Evolutionary conservation across 1,140 invertebrate genomes (phyloP).

Genomic region (Armadillidium nasatum): DNA sequence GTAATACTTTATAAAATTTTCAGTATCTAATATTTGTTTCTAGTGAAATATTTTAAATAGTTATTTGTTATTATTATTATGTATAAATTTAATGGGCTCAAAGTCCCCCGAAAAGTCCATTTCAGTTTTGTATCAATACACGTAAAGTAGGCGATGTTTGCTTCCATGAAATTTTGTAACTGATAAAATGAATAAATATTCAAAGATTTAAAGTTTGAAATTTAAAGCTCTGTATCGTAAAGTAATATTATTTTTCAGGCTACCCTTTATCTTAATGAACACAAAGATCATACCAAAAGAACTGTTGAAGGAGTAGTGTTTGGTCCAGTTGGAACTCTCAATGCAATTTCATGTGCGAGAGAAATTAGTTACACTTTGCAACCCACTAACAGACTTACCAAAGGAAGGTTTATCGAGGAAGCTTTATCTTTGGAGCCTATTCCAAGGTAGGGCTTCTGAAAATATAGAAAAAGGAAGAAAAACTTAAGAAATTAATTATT

Average conservation of each 20-base stretch:
- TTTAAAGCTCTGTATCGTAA: no score
- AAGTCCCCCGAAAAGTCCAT: no score
- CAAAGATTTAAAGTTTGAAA: no score
- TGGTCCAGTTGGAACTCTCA: conserved; percentile 48
- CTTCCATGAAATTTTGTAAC: no score
- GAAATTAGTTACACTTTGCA: conserved; percentile 48
- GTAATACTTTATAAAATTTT: no score
- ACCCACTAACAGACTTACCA: conserved; percentile 50
- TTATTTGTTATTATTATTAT: no score
- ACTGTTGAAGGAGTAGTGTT: conserved; percentile 48
- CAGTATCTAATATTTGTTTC: no score
- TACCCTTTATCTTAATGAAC: conserved; percentile 48
- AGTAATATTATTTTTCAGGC: conserved; percentile 31
- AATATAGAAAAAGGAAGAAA: conserved; percentile 4
- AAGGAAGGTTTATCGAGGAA: conserved; percentile 46
- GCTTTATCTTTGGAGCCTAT: conserved; percentile 49
- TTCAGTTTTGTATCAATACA: no score
- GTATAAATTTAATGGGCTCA: no score
- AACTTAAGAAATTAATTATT: conserved; percentile 29
- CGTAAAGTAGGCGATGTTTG: no score
- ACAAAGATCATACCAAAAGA: conserved; percentile 50
- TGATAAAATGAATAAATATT: no score
- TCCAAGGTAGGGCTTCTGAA: conserved; percentile 44
- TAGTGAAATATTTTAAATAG: no score
- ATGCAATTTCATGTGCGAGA: conserved; percentile 48